Conservation (phyloP, 2,113 vertebrate genomes). For the Pluvialis apricaria region DNA sequence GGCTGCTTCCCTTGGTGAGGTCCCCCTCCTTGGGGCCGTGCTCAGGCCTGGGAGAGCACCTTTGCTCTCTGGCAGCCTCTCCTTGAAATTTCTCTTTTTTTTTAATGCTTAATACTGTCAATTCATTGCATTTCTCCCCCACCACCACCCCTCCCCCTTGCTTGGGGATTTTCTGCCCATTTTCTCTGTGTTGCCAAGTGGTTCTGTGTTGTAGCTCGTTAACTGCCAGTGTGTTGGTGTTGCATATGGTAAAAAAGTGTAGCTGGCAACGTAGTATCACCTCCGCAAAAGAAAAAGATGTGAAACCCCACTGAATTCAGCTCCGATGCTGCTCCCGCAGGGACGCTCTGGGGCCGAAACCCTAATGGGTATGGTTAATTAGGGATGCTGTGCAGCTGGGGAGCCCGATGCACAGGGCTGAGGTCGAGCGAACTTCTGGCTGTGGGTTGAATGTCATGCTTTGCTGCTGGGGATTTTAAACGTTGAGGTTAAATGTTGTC, state of each 20-base stretch:
- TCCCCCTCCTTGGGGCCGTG: no score
- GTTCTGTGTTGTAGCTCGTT: conserved; percentile 62
- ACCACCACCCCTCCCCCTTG: background rate
- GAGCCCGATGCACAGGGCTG: background rate
- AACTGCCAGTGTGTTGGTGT: conserved; percentile 63
- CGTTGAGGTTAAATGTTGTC: background rate
- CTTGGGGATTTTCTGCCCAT: conserved; percentile 49
- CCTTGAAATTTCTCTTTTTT: background rate
- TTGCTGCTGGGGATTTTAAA: background rate
- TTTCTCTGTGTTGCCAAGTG: conserved; percentile 49
- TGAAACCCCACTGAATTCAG: conserved; percentile 5
- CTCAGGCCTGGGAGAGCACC: background rate
- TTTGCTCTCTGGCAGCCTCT: background rate
- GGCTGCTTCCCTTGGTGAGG: background rate
- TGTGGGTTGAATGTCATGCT: rapidly evolving
- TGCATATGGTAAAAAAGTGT: conserved; percentile 54
- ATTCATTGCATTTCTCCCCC: background rate
- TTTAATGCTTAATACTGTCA: background rate
- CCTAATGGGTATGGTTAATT: background rate
- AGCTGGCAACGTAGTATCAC: conserved; percentile 58
- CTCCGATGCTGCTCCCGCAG: background rate
- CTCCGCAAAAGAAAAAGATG: conserved; percentile 44
- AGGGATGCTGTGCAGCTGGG: background rate
- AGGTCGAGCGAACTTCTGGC: background rate
- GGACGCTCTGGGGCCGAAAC: background rate